phyloP scores from a whole-genome alignment of 2,888 invertebrate genomes.

The Sarcophaga caerulescens region DNA sequence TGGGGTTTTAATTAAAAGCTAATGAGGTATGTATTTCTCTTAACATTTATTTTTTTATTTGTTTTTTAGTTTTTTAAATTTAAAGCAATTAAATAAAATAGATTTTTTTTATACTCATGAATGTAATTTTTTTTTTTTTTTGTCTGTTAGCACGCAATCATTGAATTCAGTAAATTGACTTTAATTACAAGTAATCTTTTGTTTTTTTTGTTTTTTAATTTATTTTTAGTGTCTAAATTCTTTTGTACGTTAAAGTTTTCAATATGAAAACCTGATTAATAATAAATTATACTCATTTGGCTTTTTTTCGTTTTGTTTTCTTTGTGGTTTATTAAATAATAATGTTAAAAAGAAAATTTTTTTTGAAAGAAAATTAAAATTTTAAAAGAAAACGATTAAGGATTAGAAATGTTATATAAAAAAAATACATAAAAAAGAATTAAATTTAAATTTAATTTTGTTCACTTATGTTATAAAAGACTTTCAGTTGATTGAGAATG shows the following conservation, averaged over 20 bases:
- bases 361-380: neutral
- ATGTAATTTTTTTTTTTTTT: conserved; percentile 24
- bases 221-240: neutral
- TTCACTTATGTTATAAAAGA: neutral
- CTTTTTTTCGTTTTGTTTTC: conserved; percentile 11
- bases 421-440: neutral
- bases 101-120: conserved; percentile 24
- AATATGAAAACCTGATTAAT: conserved; percentile 63
- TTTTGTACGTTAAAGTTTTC: conserved; percentile 57
- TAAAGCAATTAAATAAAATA: conserved; percentile 46
- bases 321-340: neutral
- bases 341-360: neutral
- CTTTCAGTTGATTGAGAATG: conserved; percentile 20
- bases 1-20: conserved; percentile 73
- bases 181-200: conserved; percentile 67
- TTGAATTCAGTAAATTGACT: conserved; percentile 74
- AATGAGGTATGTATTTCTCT: conserved; percentile 78
- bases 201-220: conserved; percentile 19
- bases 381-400: no score
- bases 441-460: neutral
- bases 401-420: no score
- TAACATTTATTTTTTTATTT: conserved; percentile 32
- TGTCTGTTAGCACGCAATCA: conserved; percentile 73
- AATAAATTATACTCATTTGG: conserved; percentile 50
- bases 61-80: conserved; percentile 26